A percentile compares a stretch with the other conserved stretches of the same genome.
These are phyloP conservation scores for Julus scanicus DNA, from an alignment of 2,888 invertebrate genomes.

Conservation along the genomic window DNA sequence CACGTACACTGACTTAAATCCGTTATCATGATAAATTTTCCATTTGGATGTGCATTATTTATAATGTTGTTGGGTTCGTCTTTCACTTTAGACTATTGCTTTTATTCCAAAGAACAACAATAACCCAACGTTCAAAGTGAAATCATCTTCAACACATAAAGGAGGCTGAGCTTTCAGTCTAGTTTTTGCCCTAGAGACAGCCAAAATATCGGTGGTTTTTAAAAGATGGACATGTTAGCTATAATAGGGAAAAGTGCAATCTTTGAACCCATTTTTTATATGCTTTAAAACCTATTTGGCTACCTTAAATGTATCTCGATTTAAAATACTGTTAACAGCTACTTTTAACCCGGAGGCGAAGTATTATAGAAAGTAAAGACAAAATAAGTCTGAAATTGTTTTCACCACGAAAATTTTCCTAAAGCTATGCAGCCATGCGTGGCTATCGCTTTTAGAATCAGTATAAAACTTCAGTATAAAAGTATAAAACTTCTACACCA, in stretches of 20 bases:
- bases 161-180: constrained; percentile 16
- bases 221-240: not conserved
- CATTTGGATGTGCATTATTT: constrained; percentile 42
- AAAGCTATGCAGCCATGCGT: too few species aligned
- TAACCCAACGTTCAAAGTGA: constrained; percentile 30
- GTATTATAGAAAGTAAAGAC: too few species aligned
- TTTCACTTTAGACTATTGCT: constrained; percentile 29
- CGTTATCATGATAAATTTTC: constrained; percentile 42
- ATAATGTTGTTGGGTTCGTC: constrained; percentile 35
- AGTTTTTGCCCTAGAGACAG: not conserved
- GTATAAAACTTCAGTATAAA: too few species aligned
- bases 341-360: not conserved
- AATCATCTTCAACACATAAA: constrained; percentile 28
- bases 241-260: not conserved
- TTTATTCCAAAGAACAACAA: constrained; percentile 30
- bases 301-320: not conserved
- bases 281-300: not conserved
- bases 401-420: too few species aligned
- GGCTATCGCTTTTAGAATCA: too few species aligned
- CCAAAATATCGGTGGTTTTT: not conserved
- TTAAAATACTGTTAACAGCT: not conserved
- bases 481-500: too few species aligned
- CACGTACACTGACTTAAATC: constrained; percentile 35
- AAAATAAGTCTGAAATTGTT: too few species aligned
- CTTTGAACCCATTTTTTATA: not conserved